Base-by-base conservation (phyloP, 1,140 invertebrate species). In the Branchinecta lynchi region DNA sequence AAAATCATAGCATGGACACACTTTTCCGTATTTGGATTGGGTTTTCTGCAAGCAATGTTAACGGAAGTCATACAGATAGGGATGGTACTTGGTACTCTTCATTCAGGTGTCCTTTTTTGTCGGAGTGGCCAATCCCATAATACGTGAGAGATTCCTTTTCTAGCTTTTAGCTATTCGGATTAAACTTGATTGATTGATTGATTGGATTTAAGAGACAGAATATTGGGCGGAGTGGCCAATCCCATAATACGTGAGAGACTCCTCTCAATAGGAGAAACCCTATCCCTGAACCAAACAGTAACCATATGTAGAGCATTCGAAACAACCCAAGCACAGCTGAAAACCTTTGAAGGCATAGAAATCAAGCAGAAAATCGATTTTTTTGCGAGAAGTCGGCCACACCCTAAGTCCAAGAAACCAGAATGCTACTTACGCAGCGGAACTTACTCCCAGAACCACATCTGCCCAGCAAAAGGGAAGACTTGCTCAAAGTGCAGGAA, bases 171-270 rank as follows among this genome's bases (percentile, higher is more conserved):
- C n/a, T n/a, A n/a, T n/a, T n/a, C n/a, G n/a, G n/a, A n/a, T n/a
- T n/a, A n/a, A n/a, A n/a, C n/a, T n/a, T n/a, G n/a, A n/a, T n/a
- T n/a, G n/a, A n/a, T n/a, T n/a, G n/a, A n/a, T n/a, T n/a, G n/a
- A n/a, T n/a, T n/a, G n/a, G n/a, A n/a, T n/a, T n/a, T n/a, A 9
- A 51, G 46, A 51, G 46, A 51, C 46, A 51, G n/a, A 51, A 51
- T 51, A 9, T 9, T 51, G n/a, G 9, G 46, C n/a, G 46, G n/a
- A 9, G n/a, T 51, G 9, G 9, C n/a, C 9, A 51, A 51, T n/a
- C n/a, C 46, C 46, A 51, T 9, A 51, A 51, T 51, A 51, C 46
- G 46, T 51, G 46, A 51, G n/a, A 51, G n/a, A 51, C n/a, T 51
- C 46, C 46, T 51, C n/a, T 9, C 46, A 9, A n/a, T 9, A 51